A percentile compares a stretch with the other conserved stretches of the same genome.
These are phyloP conservation scores for Meghimatium bilineatum DNA, from an alignment of 2,888 invertebrate species.

Conservation along the genomic window DNA sequence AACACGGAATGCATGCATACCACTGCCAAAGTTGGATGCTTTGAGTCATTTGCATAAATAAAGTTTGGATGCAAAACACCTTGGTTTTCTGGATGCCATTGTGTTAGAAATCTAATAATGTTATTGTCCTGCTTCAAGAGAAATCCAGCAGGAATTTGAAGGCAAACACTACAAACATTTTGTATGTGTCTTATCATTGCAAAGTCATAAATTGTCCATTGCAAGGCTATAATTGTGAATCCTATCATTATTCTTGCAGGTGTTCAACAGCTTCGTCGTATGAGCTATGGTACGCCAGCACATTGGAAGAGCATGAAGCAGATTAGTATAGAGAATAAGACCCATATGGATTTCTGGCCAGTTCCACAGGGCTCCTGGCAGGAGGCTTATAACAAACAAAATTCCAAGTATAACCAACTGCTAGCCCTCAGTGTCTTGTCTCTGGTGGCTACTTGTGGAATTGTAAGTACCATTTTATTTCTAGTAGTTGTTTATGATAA, in stretches of 20 bases:
- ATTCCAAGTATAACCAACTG: conserved; percentile 57
- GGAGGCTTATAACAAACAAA: conserved; percentile 56
- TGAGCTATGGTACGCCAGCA: conserved; percentile 50
- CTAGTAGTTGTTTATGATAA: neutral
- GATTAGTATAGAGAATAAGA: conserved; percentile 49
- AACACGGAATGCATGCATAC: too few species aligned
- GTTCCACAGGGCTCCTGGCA: conserved; percentile 66
- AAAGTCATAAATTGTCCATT: too few species aligned
- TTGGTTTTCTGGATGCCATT: too few species aligned
- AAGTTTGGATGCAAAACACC: too few species aligned
- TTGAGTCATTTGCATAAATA: too few species aligned
- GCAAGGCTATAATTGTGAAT: too few species aligned
- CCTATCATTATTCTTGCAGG: neutral
- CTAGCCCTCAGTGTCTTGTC: conserved; percentile 48
- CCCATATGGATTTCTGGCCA: conserved; percentile 60
- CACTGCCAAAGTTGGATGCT: too few species aligned
- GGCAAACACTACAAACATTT: too few species aligned
- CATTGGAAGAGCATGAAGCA: conserved; percentile 53
- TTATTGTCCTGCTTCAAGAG: too few species aligned
- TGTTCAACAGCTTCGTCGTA: conserved; percentile 24
- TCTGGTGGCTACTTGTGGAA: conserved; percentile 50
- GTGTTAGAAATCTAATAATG: too few species aligned
- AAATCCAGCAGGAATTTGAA: too few species aligned
- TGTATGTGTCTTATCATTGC: too few species aligned
- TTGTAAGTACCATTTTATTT: conserved; percentile 51